These are phyloP conservation scores for Buceros bicornis DNA, from an alignment of 2,797 vertebrate genomes.

Conservation along the genomic window DNA sequence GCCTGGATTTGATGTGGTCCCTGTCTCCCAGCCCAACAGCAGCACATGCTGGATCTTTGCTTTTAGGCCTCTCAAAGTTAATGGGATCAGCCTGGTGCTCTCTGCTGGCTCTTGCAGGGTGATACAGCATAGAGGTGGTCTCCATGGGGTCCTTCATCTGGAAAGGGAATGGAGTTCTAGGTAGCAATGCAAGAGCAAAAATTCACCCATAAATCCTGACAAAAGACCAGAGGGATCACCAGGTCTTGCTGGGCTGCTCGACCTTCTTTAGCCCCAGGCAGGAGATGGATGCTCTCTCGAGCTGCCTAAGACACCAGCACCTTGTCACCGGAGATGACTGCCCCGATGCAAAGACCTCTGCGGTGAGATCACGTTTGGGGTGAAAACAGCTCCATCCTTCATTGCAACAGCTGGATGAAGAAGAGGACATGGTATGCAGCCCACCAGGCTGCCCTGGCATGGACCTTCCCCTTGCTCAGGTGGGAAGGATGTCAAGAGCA, in stretches of 20 bases:
- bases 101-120: not conserved
- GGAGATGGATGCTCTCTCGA: not conserved
- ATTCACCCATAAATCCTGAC: not conserved
- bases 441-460: not conserved
- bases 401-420: not conserved
- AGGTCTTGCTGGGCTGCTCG: not conserved
- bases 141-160: not conserved
- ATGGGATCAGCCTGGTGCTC: not conserved
- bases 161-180: not conserved
- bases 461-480: not conserved
- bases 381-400: not conserved
- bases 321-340: not conserved
- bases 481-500: not conserved
- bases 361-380: not conserved
- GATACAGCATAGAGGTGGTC: not conserved
- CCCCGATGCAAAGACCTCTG: accelerated
- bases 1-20: not conserved
- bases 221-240: not conserved
- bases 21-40: not conserved
- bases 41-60: not conserved
- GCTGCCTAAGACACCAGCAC: not conserved
- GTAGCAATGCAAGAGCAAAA: not conserved
- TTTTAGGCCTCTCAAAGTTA: not conserved
- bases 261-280: not conserved
- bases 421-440: not conserved